Evolutionary conservation across 2,888 invertebrate species (phyloP), one percentile per base, ranked within the genome.

Genomic region (Himalopsyche japonica): DNA sequence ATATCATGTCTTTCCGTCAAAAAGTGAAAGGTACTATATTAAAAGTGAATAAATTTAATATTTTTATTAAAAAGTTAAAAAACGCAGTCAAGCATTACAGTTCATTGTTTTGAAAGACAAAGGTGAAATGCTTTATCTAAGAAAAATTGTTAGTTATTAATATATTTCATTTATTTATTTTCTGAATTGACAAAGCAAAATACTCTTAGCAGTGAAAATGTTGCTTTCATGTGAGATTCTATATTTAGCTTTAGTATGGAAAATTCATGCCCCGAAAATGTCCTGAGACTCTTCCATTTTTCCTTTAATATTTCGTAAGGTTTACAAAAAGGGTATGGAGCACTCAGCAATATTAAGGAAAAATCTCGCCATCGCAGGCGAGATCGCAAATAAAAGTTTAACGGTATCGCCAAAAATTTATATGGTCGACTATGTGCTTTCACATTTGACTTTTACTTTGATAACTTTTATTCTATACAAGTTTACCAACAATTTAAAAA

Each of bases 251-350:
- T n/a, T 24, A 20, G 10, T 57, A 82, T 82, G 82, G 79, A 79
- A 82, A 82, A 82, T 82, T 82, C 79, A 82, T 82, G 43, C 82
- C 64, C 64, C 27, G 20, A 34, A 78, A 49, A 32, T 49, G 78
- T 57, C 79, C 82, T 79, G 32, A 24, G 82, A 82, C 79, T 79
- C 6, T 79, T 82, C 79, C 49, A 70, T 34, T 24, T 77, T 77
- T 57, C 32, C 77, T 82, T 48, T 12, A 48, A 82, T 30, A 82
- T 82, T 57, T 57, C 20, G 57, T 24, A 20, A 57, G 57, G 20
- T 57, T 57, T 57, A 57, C 57, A 20, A 57, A 57, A 57, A 57
- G 15, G 57, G 57, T 57, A 57, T 10, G 57, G 24, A 57, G 57
- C 57, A 57, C 57, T 57, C 57, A 57, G 57, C 57, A 20, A 57